Conservation (phyloP, 2,113 vertebrate species). For the Hiodon tergisus region DNA sequence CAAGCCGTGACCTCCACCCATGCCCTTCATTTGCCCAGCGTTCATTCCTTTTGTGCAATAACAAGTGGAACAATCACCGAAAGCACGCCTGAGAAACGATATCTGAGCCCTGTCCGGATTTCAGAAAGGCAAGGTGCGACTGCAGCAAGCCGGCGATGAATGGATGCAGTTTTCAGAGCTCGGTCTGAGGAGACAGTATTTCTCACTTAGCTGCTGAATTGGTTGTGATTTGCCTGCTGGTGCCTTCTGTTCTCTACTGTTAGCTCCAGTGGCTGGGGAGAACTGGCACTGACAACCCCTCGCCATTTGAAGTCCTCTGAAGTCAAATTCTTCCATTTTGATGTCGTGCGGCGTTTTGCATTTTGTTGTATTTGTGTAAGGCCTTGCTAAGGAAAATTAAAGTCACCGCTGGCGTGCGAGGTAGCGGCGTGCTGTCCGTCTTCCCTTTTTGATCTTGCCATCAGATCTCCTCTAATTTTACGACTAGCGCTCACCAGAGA, state of each 20-base stretch:
- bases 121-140: constrained; percentile 12
- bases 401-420: constrained; percentile 41
- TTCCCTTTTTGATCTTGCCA: constrained; percentile 62
- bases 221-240: constrained; percentile 59
- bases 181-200: constrained; percentile 53
- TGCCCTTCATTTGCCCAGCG: too few species aligned
- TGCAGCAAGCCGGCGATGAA: constrained; percentile 21
- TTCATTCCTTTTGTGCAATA: too few species aligned
- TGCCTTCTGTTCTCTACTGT: constrained; percentile 61
- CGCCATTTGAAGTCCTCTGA: constrained; percentile 63
- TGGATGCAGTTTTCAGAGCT: constrained; percentile 46
- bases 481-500: constrained; percentile 58
- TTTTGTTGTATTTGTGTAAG: constrained; percentile 61
- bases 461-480: constrained; percentile 55
- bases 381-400: constrained; percentile 53
- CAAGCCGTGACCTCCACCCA: too few species aligned
- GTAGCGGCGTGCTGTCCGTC: constrained; percentile 44
- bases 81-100: background rate
- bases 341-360: constrained; percentile 48
- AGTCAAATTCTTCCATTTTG: constrained; percentile 60
- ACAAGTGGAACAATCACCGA: too few species aligned
- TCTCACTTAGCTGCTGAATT: constrained; percentile 51
- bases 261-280: constrained; percentile 44
- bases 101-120: background rate
- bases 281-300: constrained; percentile 49